Base-by-base conservation (phyloP, 1,140 invertebrate genomes). In the Yoshiicerus persimilis region DNA sequence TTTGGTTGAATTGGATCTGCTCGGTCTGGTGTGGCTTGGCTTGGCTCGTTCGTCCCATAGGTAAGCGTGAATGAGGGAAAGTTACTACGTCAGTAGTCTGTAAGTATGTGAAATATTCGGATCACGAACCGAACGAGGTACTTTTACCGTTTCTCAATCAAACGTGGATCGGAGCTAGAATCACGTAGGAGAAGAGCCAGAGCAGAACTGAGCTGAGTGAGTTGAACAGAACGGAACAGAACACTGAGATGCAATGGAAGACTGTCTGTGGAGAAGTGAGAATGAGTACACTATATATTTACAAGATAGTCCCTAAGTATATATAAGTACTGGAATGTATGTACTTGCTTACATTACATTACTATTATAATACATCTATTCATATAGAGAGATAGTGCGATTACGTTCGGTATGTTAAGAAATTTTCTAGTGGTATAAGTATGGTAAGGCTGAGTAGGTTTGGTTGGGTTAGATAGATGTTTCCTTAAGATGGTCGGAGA, bases 111-210 rank as follows among this genome's bases (percentile, higher is more conserved):
- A 88, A 87, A 87, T 88, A 90, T 90, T 90, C 89, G 62, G 87
- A 87, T 87, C 89, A 90, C 89, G 89, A 86, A 85, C 32, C 23
- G 77, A 88, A 88, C 86, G 86, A 88, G 77, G 70, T 84, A 84
- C 87, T 88, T 87, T 88, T 88, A 87, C 86, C 89, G 87, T 88
- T 90, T 90, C 89, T 90, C 89, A 90, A 90, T 90, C 89, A 90
- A 90, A 90, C 86, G 89, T 85, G 41, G 85, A 88, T 88, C 87
- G 39, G 88, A 84, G 85, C 41, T 39, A 47, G 88, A 84, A 89
- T 87, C 88, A 89, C 88, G 88, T 89, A 87, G 84, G 23, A 66
- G 56, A 66, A 64, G 66, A 86, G 75, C 75, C 30, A 80, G 75
- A 80, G 34, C 75, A 36, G 34, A 80, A 80, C 75, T 80, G 75